Evolutionary conservation across 2,888 invertebrate genomes (phyloP), one percentile per base, ranked within the genome.

Genomic region (Tethea ocularis): DNA sequence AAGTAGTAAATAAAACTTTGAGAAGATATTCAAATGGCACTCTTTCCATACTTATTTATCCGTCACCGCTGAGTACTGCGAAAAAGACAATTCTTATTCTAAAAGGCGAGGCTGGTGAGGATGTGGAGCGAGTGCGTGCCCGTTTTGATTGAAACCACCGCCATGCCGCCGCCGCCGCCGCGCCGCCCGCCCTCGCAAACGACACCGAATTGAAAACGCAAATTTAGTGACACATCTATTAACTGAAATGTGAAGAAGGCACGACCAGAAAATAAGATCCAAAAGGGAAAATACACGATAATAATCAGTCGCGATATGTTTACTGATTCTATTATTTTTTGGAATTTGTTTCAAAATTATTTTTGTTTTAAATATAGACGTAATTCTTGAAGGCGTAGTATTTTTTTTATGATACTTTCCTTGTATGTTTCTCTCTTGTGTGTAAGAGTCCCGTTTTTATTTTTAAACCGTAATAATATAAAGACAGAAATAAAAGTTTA

Each of bases 71-170:
- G 86, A 86, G 82, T 83, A 84, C 86, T 83, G 86, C 79, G 91
- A 89, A 92, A 91, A 93, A 92, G 91, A 92, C 92, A 90, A 93
- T 92, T 93, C 91, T 91, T 92, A 93, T 93, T 91, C 91, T 88
- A 89, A 91, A 91, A 91, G 89, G 88, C 89, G 83, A 77, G 77
- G 80, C 83, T 85, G 87, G 86, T 82, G 87, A 87, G 90, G 92
- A 91, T 90, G 88, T 90, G 91, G 83, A 82, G 82, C 84, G 89
- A 88, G 88, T 91, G 92, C 91, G 92, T 92, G 91, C 89, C 82
- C 78, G 84, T 86, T 91, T 88, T 91, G 92, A 92, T 92, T 91
- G 91, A 92, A 92, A 90, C 87, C 85, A 75, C 84, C 82, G 76
- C 61, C 61, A 58, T 63, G 69, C 66, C 46, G 46, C 46, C 46